A percentile compares a stretch with the other conserved stretches of the same genome.
Conservation (phyloP, 2,113 vertebrate species). For the Sarotherodon lohbergeri region DNA sequence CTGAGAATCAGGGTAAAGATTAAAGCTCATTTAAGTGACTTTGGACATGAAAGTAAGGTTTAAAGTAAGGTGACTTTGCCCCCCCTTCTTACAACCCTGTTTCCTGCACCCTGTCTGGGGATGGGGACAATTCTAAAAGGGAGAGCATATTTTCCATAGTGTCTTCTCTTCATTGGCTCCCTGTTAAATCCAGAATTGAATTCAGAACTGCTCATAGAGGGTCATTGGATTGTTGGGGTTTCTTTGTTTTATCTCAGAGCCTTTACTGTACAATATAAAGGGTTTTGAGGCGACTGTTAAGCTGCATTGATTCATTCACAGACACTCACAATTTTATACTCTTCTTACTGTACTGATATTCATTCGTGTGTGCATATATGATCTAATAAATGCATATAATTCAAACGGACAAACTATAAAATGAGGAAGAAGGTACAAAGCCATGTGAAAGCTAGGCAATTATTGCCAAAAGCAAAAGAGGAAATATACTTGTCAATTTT, state of each 20-base stretch:
- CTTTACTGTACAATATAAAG: background rate
- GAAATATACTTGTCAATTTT: background rate
- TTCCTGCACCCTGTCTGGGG: background rate
- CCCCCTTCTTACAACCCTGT: background rate
- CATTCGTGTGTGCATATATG: no score
- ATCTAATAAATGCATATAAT: no score
- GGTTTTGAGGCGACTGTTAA: background rate
- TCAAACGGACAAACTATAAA: background rate
- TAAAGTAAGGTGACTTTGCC: background rate
- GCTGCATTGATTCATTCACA: background rate
- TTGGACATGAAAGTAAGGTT: background rate
- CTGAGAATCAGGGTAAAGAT: background rate
- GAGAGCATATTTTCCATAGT: background rate
- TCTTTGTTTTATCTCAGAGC: background rate
- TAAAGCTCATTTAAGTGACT: background rate
- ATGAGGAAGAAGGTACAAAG: background rate
- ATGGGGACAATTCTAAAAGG: background rate
- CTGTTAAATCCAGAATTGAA: background rate
- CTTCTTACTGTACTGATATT: background rate
- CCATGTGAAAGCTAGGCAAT: background rate
- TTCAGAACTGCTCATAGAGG: background rate
- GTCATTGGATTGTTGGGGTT: background rate
- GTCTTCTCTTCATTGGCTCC: background rate
- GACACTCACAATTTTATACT: background rate
- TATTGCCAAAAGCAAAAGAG: background rate